These are phyloP conservation scores for Phyto melanocephala DNA, from an alignment of 2,888 invertebrate genomes.

Conservation along the genomic window DNA sequence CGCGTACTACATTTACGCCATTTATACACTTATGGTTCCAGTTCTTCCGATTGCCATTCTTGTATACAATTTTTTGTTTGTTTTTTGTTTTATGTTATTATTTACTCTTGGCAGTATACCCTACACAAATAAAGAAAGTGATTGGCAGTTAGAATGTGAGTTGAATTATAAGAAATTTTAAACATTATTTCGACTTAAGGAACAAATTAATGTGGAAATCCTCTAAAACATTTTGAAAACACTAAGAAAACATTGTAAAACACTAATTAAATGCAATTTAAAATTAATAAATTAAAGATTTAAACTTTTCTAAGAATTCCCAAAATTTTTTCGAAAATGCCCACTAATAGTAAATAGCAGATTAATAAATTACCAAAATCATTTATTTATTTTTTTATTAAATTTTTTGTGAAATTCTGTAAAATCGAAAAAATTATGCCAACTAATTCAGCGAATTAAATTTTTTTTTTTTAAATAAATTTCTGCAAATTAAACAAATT, in stretches of 20 bases:
- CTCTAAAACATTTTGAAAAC: no score
- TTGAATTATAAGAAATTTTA: no score
- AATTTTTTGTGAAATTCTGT: background rate
- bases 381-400: background rate
- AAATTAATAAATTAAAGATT: background rate
- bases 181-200: no score
- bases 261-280: background rate
- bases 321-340: background rate
- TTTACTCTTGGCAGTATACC: constrained; percentile 8
- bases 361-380: no score
- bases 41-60: constrained; percentile 60
- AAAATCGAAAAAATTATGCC: no score
- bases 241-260: no score
- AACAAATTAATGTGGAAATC: no score
- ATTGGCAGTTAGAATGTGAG: background rate
- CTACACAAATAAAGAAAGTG: constrained; percentile 8
- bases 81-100: background rate
- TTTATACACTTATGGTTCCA: constrained; percentile 59
- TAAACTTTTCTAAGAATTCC: background rate
- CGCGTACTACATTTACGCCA: constrained; percentile 61
- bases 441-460: no score
- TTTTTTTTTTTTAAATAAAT: no score
- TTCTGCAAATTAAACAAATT: no score
- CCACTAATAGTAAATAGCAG: background rate
- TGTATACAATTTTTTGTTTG: background rate